Evolutionary conservation across 2,113 vertebrate genomes (phyloP), one percentile per base, ranked within the genome.

Genomic region (Terrapene triunguis): DNA sequence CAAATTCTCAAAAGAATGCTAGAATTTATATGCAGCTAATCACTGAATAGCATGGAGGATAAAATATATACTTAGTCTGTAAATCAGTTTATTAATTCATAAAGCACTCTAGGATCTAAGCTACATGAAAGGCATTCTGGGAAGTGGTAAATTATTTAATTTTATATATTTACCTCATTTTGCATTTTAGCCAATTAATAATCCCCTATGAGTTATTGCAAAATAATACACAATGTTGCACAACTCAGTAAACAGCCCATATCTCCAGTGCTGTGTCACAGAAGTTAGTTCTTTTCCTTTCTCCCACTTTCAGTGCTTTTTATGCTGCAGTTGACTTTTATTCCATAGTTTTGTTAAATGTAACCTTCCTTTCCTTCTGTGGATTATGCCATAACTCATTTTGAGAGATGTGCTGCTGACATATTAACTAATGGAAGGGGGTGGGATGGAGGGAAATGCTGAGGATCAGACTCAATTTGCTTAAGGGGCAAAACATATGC

Each of bases 201-300:
- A 54, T 65, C n/a, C 44, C 93, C 92, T 55, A 55, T 79, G 88
- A 87, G 35, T 42, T 17, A 90, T 85, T 78, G 65, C 65, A 72
- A 87, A 69, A 87, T 1, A 65, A 27, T 44, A 14, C 5, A 25
- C 21, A 42, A 29, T 78, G 42, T 95, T 91, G 13, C 11, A 29
- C 83, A 93, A 89, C 94, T 95, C 32, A 96, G 92, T 51, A 92
- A 89, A 93, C 82, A 88, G 87, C 42, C 4, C 27, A 88, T 69
- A 47, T 59, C 6, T 90, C 84, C 86, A 84, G 10, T 35, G 6
- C 88, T 55, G 82, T 81, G 82, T 65, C 42, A 25, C 11, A 78
- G 21, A 76, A 44, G 42, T 44, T 42, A 78, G 24, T 27, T 47
- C 78, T 55, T 74, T 35, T 81, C 42, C 1, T 94, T 88, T 57